Base-by-base conservation (phyloP, 2,888 invertebrate genomes). In the Rhaphigaster nebulosa region DNA sequence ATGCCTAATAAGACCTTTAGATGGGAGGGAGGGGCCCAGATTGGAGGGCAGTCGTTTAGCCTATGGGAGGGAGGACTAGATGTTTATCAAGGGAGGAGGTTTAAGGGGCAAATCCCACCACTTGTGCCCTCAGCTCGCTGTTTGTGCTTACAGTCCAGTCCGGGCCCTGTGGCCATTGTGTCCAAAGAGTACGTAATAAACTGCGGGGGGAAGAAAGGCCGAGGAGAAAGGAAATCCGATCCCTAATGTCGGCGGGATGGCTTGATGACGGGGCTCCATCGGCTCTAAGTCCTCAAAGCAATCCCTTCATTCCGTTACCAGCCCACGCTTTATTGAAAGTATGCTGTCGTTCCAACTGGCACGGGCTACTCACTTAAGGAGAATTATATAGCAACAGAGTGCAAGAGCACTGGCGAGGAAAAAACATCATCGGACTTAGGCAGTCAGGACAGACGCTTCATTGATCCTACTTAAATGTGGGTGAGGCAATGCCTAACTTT, bases 1-100 rank as follows among this genome's bases (percentile, higher is more conserved):
- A 84, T 84, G 84, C 45, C 45, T 84, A 84, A 84, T 84, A 84
- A 84, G 84, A 50, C 80, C 41, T n/a, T n/a, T n/a, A n/a, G n/a
- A n/a, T n/a, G 0, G 45, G 84, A 3, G 12, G 15, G 84, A 50
- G 45, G 13, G 15, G 1, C 23, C 41, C 41, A 45, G 84, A 84
- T 84, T 84, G 84, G 84, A 41, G 45, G n/a, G 45, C 80, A 80
- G 80, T 80, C 80, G 80, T 80, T 80, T 80, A 80, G 84, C 20
- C 65, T 2, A 18, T 34, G 38, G 38, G 23, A 34, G 84, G 84
- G 84, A 8, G 45, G n/a, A 1, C 41, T 84, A 45, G 45, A 76
- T 76, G 76, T 76, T 76, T 76, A 76, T 76, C 76, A 76, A 76
- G 38, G 76, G 76, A 12, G 26, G 18, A 8, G 80, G 41, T 45